These are phyloP conservation scores for Platypus cylindrus DNA, from an alignment of 2,888 invertebrate genomes.

Conservation along the genomic window DNA sequence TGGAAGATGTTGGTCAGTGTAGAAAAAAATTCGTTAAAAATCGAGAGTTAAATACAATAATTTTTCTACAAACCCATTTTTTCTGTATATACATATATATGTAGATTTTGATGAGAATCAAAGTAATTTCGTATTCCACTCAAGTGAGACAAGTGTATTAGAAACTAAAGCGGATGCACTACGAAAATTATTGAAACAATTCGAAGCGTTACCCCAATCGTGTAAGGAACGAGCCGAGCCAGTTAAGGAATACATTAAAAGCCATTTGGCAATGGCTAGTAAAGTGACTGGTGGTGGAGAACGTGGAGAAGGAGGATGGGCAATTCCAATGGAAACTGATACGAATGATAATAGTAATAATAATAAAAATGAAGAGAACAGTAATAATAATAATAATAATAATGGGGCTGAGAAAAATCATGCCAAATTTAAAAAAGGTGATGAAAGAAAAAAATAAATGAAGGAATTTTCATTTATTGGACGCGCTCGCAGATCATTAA, in stretches of 20 bases:
- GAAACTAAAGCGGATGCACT: constrained; percentile 20
- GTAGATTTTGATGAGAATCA: constrained; percentile 19
- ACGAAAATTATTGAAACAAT: constrained; percentile 25
- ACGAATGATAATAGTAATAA: too few relatives aligned
- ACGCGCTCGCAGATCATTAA: too few relatives aligned
- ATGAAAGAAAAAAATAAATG: background rate
- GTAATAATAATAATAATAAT: too few relatives aligned
- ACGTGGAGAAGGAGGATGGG: background rate
- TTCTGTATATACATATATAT: constrained; percentile 1
- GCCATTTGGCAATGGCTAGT: constrained; percentile 26
- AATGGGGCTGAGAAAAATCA: background rate
- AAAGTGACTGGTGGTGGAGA: constrained; percentile 10
- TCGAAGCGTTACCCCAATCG: constrained; percentile 24
- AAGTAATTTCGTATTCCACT: constrained; percentile 21
- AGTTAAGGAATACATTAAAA: constrained; percentile 29
- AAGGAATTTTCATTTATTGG: background rate
- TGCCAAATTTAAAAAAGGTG: constrained; percentile 1
- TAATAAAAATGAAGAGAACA: too few relatives aligned
- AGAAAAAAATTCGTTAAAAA: too few relatives aligned
- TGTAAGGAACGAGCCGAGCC: constrained; percentile 29
- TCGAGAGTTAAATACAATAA: too few relatives aligned
- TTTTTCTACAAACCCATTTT: too few relatives aligned
- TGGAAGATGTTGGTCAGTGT: constrained; percentile 20
- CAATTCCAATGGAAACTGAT: background rate
- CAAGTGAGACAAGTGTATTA: constrained; percentile 14